phyloP scores from a whole-genome alignment of 2,797 vertebrate species.

The Octomys mimax region DNA sequence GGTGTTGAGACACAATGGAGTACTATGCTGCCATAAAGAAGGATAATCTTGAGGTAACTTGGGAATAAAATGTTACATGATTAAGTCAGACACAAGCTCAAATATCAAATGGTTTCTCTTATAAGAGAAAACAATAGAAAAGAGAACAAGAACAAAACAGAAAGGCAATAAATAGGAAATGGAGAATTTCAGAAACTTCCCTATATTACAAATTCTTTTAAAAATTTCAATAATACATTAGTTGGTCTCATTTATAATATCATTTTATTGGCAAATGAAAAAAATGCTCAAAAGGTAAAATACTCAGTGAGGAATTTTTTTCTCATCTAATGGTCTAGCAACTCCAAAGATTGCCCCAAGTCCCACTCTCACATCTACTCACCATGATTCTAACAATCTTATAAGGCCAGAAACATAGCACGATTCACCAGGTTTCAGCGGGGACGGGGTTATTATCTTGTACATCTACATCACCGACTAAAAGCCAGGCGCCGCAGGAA shows the following conservation, averaged over 20 bases:
- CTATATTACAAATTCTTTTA: neutral
- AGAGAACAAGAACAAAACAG: neutral
- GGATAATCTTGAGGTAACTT: neutral
- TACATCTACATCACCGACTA: conserved; percentile 7
- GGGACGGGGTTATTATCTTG: neutral
- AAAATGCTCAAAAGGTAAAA: neutral
- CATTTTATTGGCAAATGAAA: no score
- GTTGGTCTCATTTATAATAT: neutral
- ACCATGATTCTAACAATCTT: conserved; percentile 1
- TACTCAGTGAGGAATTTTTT: neutral
- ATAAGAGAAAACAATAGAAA: neutral
- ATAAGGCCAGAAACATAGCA: neutral
- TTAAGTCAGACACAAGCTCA: neutral
- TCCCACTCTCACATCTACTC: neutral
- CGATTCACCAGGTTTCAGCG: neutral
- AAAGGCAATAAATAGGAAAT: neutral
- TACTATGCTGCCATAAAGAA: neutral
- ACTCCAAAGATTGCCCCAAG: neutral
- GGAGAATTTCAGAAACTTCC: neutral
- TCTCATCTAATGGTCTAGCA: neutral
- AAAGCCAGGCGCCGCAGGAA: neutral
- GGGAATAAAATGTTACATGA: neutral
- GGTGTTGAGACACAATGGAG: neutral
- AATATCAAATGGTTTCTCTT: neutral
- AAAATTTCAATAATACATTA: neutral